Base-by-base conservation (phyloP, 2,888 invertebrate species). In the Andrena camellia region DNA sequence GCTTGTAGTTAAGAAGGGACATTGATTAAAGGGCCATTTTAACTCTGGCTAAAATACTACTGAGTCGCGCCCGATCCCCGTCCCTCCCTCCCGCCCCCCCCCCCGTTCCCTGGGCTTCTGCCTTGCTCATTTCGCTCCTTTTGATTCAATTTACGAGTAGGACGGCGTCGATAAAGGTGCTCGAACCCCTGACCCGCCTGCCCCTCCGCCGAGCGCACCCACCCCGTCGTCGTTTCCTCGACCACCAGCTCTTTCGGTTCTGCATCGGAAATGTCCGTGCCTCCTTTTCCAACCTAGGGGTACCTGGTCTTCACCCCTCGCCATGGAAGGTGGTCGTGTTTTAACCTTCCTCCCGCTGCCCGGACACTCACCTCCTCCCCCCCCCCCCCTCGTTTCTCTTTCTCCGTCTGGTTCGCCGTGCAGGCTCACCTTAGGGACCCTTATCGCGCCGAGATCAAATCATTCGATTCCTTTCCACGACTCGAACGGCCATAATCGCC, bases 61-160 rank as follows among this genome's bases (percentile, higher is more conserved):
- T 75, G 50, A 59, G 35, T 35, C 64, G 57, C 68, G 62, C 67
- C 23, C 35, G 33, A 50, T 68, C 64, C 64, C 59, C 50, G 60
- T 35, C 74, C 31, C 33, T n/a, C 42, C 20, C 69, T 29, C 48
- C 35, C 63, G 60, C 67, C 69, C 33, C 48, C 35, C 63, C 64
- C 67, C n/a, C 57, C 48, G 54, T 42, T 1, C 17, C 23, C n/a
- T 2, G 70, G 35, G 29, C 26, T 52, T 64, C 77, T 31, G 78
- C 59, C 85, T 42, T 84, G 78, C 87, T 90, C 90, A 92, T 92
- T 91, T 92, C 91, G 90, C 88, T 91, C 89, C 90, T 92, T 90
- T 92, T 92, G 90, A 92, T 93, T 92, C 92, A 93, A 93, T 93
- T 93, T 93, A 93, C 92, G 92, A 91, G 91, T 88, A 84, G 91